Conservation (phyloP, 1,140 invertebrate species). For the Bombus cullumanus region DNA sequence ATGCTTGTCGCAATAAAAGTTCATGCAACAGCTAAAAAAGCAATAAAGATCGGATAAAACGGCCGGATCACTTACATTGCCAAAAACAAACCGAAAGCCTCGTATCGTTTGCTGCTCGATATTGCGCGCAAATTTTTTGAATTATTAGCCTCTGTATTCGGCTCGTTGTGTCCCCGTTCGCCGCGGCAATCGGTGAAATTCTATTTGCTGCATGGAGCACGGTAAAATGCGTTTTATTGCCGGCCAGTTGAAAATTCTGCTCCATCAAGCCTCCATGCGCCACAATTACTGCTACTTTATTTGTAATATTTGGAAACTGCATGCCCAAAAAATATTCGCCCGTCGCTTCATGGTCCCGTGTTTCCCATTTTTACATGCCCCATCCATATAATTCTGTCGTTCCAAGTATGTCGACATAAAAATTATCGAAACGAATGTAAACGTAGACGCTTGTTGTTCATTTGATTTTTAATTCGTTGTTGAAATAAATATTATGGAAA, state of each 20-base stretch:
- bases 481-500: neutral
- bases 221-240: slow-evolving; percentile 37
- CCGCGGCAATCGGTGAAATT: slow-evolving; percentile 11
- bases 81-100: neutral
- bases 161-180: neutral
- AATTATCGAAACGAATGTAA: neutral
- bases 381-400: neutral
- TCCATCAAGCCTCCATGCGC: neutral
- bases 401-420: neutral
- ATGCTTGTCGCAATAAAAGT: neutral
- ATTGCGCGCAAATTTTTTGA: slow-evolving; percentile 27
- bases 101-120: slow-evolving; percentile 14
- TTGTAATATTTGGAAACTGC: slow-evolving; percentile 28
- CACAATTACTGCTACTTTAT: slow-evolving; percentile 26
- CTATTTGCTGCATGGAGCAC: slow-evolving; percentile 1
- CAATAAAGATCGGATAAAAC: neutral
- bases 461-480: neutral
- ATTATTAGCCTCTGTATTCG: slow-evolving; percentile 27
- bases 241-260: slow-evolving; percentile 18
- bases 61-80: neutral
- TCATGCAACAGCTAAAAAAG: neutral
- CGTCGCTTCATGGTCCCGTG: neutral
- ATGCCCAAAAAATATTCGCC: neutral
- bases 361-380: neutral
- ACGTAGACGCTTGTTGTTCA: neutral